Conservation (phyloP, 2,888 invertebrate species). For the Spatulosminthurus flaviceps region DNA sequence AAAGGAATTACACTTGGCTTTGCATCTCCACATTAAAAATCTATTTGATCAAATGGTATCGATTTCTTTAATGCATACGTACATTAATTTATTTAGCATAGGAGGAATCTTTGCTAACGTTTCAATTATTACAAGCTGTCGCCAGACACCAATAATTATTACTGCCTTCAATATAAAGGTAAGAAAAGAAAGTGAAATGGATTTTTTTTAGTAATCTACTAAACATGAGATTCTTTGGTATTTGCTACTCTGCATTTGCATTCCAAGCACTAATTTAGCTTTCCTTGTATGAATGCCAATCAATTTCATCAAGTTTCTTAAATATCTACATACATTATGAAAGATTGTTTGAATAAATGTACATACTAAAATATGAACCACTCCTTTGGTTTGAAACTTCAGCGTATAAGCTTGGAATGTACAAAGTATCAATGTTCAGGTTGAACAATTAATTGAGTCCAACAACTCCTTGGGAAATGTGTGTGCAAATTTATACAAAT, state of each 20-base stretch:
- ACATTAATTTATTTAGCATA: background rate
- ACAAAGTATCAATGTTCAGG: background rate
- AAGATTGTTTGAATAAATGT: background rate
- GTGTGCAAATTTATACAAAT: conserved; percentile 18
- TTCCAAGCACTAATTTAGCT: background rate
- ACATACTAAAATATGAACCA: background rate
- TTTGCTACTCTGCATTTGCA: background rate
- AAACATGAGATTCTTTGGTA: background rate
- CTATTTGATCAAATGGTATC: background rate
- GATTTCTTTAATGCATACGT: background rate
- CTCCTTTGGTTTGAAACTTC: background rate
- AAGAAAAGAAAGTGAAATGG: background rate
- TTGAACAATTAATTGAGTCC: background rate
- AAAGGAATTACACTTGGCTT: no score
- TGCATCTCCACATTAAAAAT: no score
- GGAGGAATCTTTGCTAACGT: background rate
- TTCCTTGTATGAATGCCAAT: background rate
- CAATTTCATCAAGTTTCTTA: background rate
- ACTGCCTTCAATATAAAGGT: background rate
- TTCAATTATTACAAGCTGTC: conserved; percentile 18
- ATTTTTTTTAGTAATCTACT: background rate
- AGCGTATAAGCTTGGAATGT: no score
- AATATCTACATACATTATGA: no score
- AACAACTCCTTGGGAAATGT: background rate
- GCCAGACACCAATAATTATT: background rate